Percentiles rank a stretch among this genome's conserved stretches.
phyloP scores from a whole-genome alignment of 1,140 invertebrate genomes.

The Himalopsyche phryganea region DNA sequence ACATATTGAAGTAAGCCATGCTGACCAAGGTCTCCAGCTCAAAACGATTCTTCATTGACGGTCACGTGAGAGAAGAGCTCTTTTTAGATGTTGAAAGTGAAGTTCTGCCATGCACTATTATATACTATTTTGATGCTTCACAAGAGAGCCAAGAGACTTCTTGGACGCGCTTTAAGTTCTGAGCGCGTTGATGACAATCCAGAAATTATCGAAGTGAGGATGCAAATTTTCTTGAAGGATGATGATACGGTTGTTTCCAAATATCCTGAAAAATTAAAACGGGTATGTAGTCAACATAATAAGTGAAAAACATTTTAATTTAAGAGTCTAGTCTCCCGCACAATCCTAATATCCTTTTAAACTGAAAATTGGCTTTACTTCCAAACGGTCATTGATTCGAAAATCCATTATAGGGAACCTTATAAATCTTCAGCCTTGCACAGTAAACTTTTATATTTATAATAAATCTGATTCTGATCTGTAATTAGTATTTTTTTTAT shows the following conservation, averaged over 20 bases:
- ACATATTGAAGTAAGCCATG: conserved; percentile 84
- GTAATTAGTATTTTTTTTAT: too few species aligned
- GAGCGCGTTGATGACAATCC: conserved; percentile 96
- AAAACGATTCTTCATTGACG: conserved; percentile 94
- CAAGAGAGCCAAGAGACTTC: conserved; percentile 79
- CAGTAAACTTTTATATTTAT: too few species aligned
- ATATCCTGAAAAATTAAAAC: conserved; percentile 77
- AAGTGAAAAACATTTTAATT: too few species aligned
- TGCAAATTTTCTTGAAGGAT: conserved; percentile 89
- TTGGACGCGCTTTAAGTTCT: conserved; percentile 83
- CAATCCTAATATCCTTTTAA: too few species aligned
- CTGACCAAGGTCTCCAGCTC: conserved; percentile 61
- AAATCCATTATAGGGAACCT: too few species aligned
- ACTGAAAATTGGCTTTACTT: too few species aligned
- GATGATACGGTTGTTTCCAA: conserved; percentile 86
- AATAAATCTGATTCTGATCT: too few species aligned
- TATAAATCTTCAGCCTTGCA: too few species aligned
- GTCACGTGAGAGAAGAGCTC: conserved; percentile 88
- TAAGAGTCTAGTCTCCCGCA: too few species aligned
- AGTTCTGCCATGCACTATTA: conserved; percentile 63
- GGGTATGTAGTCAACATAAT: conserved; percentile 50
- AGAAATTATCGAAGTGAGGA: conserved; percentile 90
- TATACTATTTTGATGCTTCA: conserved; percentile 69
- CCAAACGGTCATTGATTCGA: too few species aligned
- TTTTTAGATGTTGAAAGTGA: conserved; percentile 83